These are phyloP conservation scores for Rhabdophis nuchalis DNA, from an alignment of 2,797 vertebrate species.

Conservation along the genomic window DNA sequence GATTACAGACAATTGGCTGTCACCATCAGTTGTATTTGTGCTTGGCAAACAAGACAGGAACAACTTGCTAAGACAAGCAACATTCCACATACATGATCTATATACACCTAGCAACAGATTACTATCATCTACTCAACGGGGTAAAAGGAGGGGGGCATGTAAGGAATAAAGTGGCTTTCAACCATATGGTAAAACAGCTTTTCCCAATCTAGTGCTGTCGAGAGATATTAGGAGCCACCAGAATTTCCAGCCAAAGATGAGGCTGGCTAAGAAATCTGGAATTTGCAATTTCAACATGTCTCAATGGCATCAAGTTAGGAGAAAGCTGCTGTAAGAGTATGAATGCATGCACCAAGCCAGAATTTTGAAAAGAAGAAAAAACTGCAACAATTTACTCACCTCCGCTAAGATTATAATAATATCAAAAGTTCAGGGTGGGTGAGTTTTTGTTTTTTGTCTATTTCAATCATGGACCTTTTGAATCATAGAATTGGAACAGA, in stretches of 20 bases:
- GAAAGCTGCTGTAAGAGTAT: not conserved
- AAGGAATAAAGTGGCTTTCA: not conserved
- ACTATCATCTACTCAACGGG: not conserved
- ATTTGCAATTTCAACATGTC: not conserved
- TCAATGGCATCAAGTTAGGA: not conserved
- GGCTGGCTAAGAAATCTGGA: not conserved
- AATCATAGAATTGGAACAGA: not conserved
- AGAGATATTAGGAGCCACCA: not conserved
- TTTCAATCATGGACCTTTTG: not conserved
- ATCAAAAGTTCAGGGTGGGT: not conserved
- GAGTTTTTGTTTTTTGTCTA: not conserved
- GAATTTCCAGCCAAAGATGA: not conserved
- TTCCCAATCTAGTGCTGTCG: not conserved
- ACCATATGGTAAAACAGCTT: not conserved
- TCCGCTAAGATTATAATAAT: not conserved
- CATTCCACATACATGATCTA: not conserved
- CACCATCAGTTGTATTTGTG: conserved; percentile 7
- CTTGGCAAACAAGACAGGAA: not conserved
- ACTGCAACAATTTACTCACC: not conserved
- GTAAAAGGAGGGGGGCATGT: not conserved
- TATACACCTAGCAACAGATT: not conserved
- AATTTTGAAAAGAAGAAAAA: not conserved
- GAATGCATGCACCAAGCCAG: not conserved
- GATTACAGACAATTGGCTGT: not conserved
- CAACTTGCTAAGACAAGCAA: not conserved